Conservation (phyloP, 2,113 vertebrate species). For the Etheostoma cragini region DNA sequence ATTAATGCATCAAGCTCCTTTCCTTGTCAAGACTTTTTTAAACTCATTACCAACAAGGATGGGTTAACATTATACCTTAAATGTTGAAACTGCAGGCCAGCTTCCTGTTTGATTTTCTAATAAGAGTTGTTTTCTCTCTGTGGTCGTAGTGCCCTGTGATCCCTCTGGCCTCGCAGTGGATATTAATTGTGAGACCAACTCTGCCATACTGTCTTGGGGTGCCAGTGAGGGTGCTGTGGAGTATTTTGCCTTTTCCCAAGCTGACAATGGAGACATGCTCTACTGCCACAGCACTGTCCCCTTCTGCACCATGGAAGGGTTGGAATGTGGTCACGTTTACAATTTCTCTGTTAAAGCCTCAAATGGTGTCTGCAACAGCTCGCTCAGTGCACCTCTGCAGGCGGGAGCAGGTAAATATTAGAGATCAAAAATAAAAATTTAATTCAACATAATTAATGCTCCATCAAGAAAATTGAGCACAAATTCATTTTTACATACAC, state of each 20-base stretch:
- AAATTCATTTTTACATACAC: neutral
- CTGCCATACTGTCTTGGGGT: constrained; percentile 77
- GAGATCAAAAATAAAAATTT: neutral
- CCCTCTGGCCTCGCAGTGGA: constrained; percentile 69
- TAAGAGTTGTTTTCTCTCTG: neutral
- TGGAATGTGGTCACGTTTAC: constrained; percentile 80
- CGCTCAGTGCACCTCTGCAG: constrained; percentile 55
- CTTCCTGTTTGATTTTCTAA: neutral
- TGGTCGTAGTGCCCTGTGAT: constrained; percentile 80
- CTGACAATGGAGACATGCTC: constrained; percentile 34
- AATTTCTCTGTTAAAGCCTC: constrained; percentile 79
- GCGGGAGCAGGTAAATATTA: constrained; percentile 78
- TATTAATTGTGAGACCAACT: constrained; percentile 70
- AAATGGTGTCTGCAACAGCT: constrained; percentile 81
- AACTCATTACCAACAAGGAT: neutral
- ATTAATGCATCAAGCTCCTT: neutral
- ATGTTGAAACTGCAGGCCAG: neutral
- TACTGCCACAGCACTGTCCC: constrained; percentile 60
- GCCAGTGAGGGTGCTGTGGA: constrained; percentile 55
- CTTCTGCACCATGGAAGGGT: constrained; percentile 71
- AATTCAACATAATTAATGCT: neutral
- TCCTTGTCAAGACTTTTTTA: neutral
- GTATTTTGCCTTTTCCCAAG: constrained; percentile 69
- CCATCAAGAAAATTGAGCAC: neutral
- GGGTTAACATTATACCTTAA: neutral